phyloP scores from a whole-genome alignment of 2,888 invertebrate species.

The Tillus elongatus region DNA sequence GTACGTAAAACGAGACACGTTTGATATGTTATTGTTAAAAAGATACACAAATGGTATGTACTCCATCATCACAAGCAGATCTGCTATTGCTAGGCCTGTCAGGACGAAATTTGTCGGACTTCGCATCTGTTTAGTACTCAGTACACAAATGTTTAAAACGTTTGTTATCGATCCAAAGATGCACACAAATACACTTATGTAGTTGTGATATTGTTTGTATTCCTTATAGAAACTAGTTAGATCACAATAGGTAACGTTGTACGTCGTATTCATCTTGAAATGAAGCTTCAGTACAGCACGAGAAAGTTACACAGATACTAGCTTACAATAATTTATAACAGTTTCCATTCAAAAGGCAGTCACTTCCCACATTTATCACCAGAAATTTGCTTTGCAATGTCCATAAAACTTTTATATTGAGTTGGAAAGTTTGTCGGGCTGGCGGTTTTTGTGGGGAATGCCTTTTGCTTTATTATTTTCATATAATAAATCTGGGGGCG shows the following conservation, averaged over 20 bases:
- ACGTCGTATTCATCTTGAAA: neutral
- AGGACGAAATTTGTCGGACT: constrained; percentile 87
- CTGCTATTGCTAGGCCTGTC: constrained; percentile 82
- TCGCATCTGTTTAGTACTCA: constrained; percentile 83
- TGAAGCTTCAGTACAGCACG: too few relatives aligned
- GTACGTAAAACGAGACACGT: constrained; percentile 52
- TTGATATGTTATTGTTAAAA: constrained; percentile 48
- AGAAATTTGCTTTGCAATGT: too few relatives aligned
- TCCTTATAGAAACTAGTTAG: constrained; percentile 52
- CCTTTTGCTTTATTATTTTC: too few relatives aligned
- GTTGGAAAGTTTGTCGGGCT: too few relatives aligned
- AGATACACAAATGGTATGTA: constrained; percentile 85
- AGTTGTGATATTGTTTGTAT: constrained; percentile 71
- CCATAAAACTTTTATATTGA: too few relatives aligned
- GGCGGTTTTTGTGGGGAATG: too few relatives aligned
- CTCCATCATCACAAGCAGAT: constrained; percentile 88
- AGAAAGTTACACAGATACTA: too few relatives aligned
- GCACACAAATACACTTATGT: constrained; percentile 77
- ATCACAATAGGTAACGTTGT: constrained; percentile 35
- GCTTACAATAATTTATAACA: too few relatives aligned
- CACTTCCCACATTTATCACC: too few relatives aligned
- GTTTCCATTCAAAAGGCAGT: too few relatives aligned
- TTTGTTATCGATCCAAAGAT: constrained; percentile 84
- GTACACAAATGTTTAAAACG: constrained; percentile 80
- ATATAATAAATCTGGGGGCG: too few relatives aligned